Conservation (phyloP, 2,888 invertebrate genomes). For the Pseudanteris insignis region DNA sequence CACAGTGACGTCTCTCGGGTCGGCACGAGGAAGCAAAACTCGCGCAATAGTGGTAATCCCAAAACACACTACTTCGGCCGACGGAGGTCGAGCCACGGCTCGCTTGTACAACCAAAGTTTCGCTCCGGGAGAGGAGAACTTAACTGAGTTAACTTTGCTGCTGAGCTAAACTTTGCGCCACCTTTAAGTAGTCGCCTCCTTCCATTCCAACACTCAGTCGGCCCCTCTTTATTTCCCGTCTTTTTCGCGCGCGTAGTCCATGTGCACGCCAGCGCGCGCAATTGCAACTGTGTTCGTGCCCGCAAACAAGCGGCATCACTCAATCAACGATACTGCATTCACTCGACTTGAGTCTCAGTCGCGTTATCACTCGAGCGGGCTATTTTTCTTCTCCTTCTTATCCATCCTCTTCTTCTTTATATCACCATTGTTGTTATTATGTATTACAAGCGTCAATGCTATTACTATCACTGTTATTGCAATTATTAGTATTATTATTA, state of each 20-base stretch:
- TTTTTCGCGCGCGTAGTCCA: conserved; percentile 29
- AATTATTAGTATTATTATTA: too few relatives aligned
- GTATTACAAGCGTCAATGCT: too few relatives aligned
- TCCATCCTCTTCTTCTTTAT: too few relatives aligned
- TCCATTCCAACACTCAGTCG: conserved; percentile 38
- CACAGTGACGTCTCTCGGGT: conserved; percentile 7
- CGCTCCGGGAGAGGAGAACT: conserved; percentile 62
- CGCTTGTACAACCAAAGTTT: conserved; percentile 61
- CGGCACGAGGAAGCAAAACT: conserved; percentile 3
- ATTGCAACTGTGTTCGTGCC: too few relatives aligned
- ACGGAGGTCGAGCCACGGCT: conserved; percentile 42
- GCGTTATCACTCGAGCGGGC: too few relatives aligned
- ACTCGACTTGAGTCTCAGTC: too few relatives aligned
- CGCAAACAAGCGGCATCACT: too few relatives aligned
- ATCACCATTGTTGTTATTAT: too few relatives aligned
- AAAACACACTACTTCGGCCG: conserved; percentile 52
- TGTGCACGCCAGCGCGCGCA: too few relatives aligned
- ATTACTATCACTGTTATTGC: too few relatives aligned
- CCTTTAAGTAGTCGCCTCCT: conserved; percentile 63
- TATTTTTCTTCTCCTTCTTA: too few relatives aligned
- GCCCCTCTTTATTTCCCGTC: conserved; percentile 41
- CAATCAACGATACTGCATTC: too few relatives aligned
- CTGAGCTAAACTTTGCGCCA: conserved; percentile 65
- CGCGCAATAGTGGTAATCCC: conserved; percentile 53
- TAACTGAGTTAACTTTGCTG: conserved; percentile 67